Conservation (phyloP, 2,113 vertebrate genomes). For the Toxotes jaculatrix region DNA sequence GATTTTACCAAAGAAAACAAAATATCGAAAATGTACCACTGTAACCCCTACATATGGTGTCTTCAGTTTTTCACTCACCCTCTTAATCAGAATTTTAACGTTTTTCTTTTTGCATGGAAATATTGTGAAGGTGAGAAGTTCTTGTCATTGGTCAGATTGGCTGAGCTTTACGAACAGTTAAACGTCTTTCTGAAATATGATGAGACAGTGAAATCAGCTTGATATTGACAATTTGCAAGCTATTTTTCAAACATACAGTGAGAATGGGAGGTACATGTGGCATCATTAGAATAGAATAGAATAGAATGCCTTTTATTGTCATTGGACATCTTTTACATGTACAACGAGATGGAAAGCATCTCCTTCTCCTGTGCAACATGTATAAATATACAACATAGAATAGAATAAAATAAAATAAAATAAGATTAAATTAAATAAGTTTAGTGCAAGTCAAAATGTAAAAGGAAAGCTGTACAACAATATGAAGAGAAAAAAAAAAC, state of each 20-base stretch:
- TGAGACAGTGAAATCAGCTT: background rate
- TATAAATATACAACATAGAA: too few species aligned
- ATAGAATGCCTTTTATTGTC: too few species aligned
- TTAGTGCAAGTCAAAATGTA: too few species aligned
- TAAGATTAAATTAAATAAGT: too few species aligned
- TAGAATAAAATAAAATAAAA: too few species aligned
- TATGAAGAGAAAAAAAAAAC: too few species aligned
- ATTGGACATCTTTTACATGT: too few species aligned
- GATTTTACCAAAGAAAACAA: background rate
- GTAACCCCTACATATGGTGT: background rate
- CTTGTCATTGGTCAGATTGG: background rate
- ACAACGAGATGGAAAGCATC: too few species aligned
- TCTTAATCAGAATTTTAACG: background rate
- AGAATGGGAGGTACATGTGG: background rate
- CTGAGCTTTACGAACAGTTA: background rate
- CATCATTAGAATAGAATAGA: too few species aligned
- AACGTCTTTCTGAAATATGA: background rate
- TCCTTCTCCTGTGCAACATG: too few species aligned
- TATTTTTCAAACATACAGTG: background rate
- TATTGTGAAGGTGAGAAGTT: background rate
- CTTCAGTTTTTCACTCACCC: background rate
- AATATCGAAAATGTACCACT: background rate
- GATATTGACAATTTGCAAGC: background rate
- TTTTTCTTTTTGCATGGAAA: background rate
- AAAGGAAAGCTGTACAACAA: too few species aligned